Conservation (phyloP, 2,888 invertebrate genomes). For the Amblyteles armatorius region DNA sequence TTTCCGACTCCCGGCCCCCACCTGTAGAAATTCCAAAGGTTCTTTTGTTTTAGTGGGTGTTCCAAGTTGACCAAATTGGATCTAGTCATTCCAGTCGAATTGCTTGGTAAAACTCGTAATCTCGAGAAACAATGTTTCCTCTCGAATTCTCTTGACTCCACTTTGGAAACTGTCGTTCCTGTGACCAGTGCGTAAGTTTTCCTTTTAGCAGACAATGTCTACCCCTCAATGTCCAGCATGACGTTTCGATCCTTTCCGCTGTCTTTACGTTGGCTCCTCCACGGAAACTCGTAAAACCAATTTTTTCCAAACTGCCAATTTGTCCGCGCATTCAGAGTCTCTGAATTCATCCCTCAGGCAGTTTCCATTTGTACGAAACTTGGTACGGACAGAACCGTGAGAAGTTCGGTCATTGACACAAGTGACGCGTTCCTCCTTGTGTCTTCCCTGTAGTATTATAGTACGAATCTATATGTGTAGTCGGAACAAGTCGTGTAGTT, state of each 20-base stretch:
- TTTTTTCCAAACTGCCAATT: background rate
- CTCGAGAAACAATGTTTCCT: too few species aligned
- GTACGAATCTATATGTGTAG: background rate
- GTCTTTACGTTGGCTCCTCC: background rate
- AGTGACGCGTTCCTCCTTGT: background rate
- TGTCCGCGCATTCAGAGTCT: background rate
- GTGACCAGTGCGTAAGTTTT: background rate
- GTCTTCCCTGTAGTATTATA: background rate
- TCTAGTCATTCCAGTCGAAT: too few species aligned
- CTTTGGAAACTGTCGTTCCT: background rate
- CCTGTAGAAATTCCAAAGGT: too few species aligned
- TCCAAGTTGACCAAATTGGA: too few species aligned
- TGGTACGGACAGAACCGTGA: background rate
- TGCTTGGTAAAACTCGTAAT: too few species aligned
- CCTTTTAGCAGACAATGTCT: background rate
- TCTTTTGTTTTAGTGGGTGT: too few species aligned
- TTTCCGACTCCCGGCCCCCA: too few species aligned
- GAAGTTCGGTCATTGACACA: constrained; percentile 9
- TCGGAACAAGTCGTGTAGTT: constrained; percentile 6
- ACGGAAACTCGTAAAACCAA: background rate
- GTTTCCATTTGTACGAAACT: constrained; percentile 3
- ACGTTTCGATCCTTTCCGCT: background rate
- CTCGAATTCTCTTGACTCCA: too few species aligned
- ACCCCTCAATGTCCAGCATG: background rate
- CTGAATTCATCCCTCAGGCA: background rate